Base-by-base conservation (phyloP, 35 echinoderm and acorn worm species). In the Heliocidaris erythrogramma region DNA sequence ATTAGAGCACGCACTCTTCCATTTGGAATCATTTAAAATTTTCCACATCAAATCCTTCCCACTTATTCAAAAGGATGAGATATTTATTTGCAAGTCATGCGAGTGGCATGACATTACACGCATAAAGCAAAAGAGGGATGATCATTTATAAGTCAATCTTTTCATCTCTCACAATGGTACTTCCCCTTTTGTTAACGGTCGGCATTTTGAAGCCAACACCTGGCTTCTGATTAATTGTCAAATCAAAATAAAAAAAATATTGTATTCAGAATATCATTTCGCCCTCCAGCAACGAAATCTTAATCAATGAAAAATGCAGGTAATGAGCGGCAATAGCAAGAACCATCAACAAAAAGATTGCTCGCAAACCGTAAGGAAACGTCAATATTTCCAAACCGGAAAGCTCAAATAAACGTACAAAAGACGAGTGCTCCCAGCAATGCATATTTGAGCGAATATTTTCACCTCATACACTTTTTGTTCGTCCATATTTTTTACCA, bases 201-300 rank as follows among this genome's bases (percentile, higher is more conserved):
- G 65, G 65, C 65, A 78, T 78, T 78, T 78, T 78, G 65, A 78
- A 78, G 65, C 27, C 65, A 78, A 78, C 65, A 78, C 65, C 65
- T 78, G 65, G 65, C 65, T 78, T n/a, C 65, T 78, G 65, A 78
- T 78, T 78, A 78, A 78, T 78, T 78, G 65, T 78, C 18, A 78
- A 78, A 78, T 78, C 65, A 78, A 78, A 78, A 78, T 78, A 78
- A 78, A 78, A 78, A 71, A 78, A 78, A 24, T n/a, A 18, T 78
- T 21, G 65, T 78, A 78, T 78, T 78, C 65, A 78, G 21, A 18
- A n/a, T 78, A 78, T 78, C 65, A 78, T 78, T 78, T 78, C 27
- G 27, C 18, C 65, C 65, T 78, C 65, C 21, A 78, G 65, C 65
- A 18, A 7, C 21, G 4, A 78, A 56, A 56, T 14, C 52, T 78